Percentiles rank a stretch among this genome's conserved stretches.
phyloP scores from a whole-genome alignment of 2,113 vertebrate species.

The Aphyosemion australe region DNA sequence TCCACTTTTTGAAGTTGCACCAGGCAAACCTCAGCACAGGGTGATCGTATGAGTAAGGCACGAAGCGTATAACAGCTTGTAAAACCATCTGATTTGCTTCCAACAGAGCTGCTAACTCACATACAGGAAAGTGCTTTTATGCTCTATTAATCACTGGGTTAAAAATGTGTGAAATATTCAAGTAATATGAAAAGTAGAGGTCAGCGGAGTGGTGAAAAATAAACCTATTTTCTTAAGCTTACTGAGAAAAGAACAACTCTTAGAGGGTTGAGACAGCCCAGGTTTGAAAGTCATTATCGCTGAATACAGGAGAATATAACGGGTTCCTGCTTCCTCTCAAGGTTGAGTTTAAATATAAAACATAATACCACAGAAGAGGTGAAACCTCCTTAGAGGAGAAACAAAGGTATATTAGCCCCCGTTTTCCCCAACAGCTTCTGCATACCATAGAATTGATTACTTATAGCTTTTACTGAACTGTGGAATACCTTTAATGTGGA shows the following conservation, averaged over 20 bases:
- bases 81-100: conserved; percentile 21
- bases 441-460: neutral
- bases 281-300: conserved; percentile 47
- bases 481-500: no score
- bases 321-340: conserved; percentile 46
- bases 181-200: conserved; percentile 1
- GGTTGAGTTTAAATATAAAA: conserved; percentile 64
- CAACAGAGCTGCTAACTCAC: neutral
- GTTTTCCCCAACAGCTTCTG: conserved; percentile 27
- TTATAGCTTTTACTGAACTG: no score
- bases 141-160: neutral
- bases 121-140: neutral
- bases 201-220: conserved; percentile 15
- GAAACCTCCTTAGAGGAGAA: conserved; percentile 42
- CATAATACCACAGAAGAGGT: conserved; percentile 47
- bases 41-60: neutral
- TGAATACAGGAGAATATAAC: conserved; percentile 51
- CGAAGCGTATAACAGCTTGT: conserved; percentile 3
- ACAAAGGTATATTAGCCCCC: conserved; percentile 36
- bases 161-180: conserved; percentile 14
- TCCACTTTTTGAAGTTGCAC: conserved; percentile 9
- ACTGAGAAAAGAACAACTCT: conserved; percentile 29
- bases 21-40: conserved; percentile 3
- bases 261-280: conserved; percentile 25
- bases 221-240: conserved; percentile 4